Evolutionary conservation across 2,113 vertebrate genomes (phyloP).

Genomic region (Halichoeres trimaculatus): DNA sequence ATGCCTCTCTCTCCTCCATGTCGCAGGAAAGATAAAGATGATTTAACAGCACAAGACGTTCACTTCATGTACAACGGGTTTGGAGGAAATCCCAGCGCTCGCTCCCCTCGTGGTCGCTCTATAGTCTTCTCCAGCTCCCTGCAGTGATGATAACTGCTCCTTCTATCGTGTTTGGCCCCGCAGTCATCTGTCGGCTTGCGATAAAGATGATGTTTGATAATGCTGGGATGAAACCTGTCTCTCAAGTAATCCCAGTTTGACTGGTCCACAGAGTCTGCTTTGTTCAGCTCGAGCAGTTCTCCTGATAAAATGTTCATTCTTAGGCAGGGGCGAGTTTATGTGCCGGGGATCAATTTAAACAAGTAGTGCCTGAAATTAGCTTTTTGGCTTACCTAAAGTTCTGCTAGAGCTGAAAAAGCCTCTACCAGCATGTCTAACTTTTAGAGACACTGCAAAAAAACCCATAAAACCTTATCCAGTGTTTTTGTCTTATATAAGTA

Average conservation of each 20-base stretch:
- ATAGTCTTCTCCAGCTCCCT: neutral
- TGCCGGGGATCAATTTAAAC: conserved; percentile 17
- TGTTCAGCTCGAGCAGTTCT: conserved; percentile 6
- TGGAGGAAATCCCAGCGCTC: conserved; percentile 25
- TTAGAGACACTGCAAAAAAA: too few species aligned
- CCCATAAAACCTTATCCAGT: too few species aligned
- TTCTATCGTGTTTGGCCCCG: conserved; percentile 22
- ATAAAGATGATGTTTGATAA: conserved; percentile 57
- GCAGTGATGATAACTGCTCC: neutral
- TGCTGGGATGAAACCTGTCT: conserved; percentile 25
- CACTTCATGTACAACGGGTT: conserved; percentile 14
- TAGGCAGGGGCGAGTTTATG: conserved; percentile 4
- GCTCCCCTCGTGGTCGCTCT: conserved; percentile 8
- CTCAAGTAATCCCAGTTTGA: conserved; percentile 37
- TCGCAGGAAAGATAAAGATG: conserved; percentile 47
- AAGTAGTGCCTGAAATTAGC: neutral
- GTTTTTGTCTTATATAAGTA: too few species aligned
- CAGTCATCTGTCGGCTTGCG: conserved; percentile 22
- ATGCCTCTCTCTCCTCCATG: conserved; percentile 16
- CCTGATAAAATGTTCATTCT: neutral
- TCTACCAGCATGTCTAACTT: too few species aligned
- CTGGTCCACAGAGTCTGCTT: conserved; percentile 22
- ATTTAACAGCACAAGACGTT: conserved; percentile 35
- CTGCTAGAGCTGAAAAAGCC: neutral
- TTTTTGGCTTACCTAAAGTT: conserved; percentile 1